These are phyloP conservation scores for Pandemis cinnamomeana DNA, from an alignment of 2,888 invertebrate species.

Conservation along the genomic window DNA sequence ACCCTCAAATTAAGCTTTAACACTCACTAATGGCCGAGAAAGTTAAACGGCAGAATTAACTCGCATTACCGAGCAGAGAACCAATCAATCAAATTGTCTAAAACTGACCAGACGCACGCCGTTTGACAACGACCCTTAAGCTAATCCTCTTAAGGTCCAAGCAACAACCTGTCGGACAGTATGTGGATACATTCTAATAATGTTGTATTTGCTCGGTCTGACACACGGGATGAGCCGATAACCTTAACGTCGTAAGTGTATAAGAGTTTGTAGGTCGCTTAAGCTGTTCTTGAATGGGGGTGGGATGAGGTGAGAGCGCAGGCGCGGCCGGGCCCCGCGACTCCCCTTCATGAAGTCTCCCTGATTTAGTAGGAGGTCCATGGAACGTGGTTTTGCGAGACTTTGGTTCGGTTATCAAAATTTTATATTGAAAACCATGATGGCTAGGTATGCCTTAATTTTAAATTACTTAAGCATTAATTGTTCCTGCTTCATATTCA, in stretches of 20 bases:
- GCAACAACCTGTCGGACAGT: constrained; percentile 37
- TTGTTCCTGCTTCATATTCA: too few relatives aligned
- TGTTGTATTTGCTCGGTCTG: constrained; percentile 38
- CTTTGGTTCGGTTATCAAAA: neutral
- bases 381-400: neutral
- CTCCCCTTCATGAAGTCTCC: constrained; percentile 34
- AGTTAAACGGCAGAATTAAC: constrained; percentile 24
- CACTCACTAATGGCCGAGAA: neutral
- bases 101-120: constrained; percentile 7
- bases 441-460: too few relatives aligned
- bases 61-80: constrained; percentile 16
- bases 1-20: constrained; percentile 5
- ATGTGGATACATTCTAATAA: constrained; percentile 40
- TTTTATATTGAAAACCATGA: too few relatives aligned
- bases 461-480: too few relatives aligned
- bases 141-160: neutral
- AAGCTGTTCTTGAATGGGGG: neutral
- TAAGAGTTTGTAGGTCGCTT: neutral
- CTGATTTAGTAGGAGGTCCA: constrained; percentile 30
- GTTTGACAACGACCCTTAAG: constrained; percentile 7
- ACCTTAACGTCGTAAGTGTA: constrained; percentile 1
- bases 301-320: constrained; percentile 10
- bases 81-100: constrained; percentile 36
- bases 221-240: constrained; percentile 5
- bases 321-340: constrained; percentile 30